Conservation (phyloP, 2,113 vertebrate genomes). For the Donacobius atricapilla region DNA sequence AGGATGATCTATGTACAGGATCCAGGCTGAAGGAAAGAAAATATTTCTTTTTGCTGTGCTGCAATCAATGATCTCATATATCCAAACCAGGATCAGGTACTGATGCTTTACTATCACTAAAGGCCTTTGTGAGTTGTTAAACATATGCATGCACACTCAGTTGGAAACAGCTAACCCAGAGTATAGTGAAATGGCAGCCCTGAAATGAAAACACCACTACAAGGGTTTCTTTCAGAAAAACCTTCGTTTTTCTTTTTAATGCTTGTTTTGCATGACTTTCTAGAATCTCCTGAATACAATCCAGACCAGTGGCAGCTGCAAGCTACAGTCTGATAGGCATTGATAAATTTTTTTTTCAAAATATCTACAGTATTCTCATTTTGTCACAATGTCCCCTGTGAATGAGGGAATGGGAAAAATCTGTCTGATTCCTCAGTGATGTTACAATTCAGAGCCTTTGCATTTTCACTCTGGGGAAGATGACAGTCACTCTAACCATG, state of each 20-base stretch:
- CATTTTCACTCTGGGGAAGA: slow-evolving; percentile 32
- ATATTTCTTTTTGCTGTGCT: background rate
- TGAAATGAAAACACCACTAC: background rate
- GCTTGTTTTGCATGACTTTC: background rate
- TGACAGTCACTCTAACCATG: slow-evolving; percentile 35
- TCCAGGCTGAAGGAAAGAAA: background rate
- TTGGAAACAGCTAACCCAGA: background rate
- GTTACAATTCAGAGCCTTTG: slow-evolving; percentile 3
- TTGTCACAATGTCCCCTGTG: background rate
- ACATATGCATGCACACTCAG: fast-evolving
- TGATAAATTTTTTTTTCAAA: background rate
- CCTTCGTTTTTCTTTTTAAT: background rate
- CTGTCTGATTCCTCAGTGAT: background rate
- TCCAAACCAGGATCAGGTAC: background rate
- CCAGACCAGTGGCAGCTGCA: background rate
- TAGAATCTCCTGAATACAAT: background rate
- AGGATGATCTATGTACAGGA: background rate
- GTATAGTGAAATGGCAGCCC: background rate
- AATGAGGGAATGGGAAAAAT: background rate
- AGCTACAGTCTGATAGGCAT: background rate
- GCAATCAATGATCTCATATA: background rate
- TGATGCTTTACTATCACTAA: background rate
- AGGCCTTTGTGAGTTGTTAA: background rate
- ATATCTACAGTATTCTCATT: background rate
- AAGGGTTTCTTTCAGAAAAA: background rate